These are phyloP conservation scores for Agraylea sexmaculata DNA, from an alignment of 1,140 invertebrate genomes.

Conservation along the genomic window DNA sequence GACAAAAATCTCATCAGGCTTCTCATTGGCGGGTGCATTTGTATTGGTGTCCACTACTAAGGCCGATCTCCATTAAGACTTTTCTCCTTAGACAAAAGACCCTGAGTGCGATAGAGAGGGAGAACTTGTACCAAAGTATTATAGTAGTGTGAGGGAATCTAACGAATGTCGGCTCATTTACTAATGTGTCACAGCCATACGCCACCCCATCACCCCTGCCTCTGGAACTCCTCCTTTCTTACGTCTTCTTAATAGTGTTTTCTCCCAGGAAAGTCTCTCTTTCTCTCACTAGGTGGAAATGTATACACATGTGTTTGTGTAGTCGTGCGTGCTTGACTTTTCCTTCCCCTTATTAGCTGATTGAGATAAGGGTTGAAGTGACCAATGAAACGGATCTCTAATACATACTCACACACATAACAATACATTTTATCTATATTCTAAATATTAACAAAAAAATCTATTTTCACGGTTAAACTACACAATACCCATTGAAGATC, in stretches of 20 bases:
- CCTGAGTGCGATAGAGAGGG: conserved; percentile 5
- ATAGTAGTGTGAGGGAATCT: too few relatives aligned
- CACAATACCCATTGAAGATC: too few relatives aligned
- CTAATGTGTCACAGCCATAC: conserved; percentile 22
- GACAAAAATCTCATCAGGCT: conserved; percentile 22
- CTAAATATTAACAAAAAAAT: too few relatives aligned
- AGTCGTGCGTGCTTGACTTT: conserved; percentile 14
- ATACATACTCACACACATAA: too few relatives aligned
- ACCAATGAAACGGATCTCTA: too few relatives aligned
- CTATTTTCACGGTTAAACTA: too few relatives aligned
- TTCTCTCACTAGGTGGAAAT: conserved; percentile 2
- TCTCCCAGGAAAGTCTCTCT: conserved; percentile 2
- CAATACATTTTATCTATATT: too few relatives aligned
- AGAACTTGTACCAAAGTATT: background rate
- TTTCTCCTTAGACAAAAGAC: conserved; percentile 20
- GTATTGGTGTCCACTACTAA: conserved; percentile 11
- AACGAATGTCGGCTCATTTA: conserved; percentile 23
- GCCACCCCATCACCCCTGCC: conserved; percentile 6
- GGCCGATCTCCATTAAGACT: conserved; percentile 14
- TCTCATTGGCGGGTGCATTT: conserved; percentile 20
- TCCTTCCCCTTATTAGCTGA: conserved; percentile 13
- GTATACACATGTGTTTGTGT: conserved; percentile 13
- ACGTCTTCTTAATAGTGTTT: conserved; percentile 18
- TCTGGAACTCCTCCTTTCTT: background rate
- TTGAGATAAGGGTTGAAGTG: conserved; percentile 17